Conservation (phyloP, 2,113 vertebrate species). For the Calypte anna region DNA sequence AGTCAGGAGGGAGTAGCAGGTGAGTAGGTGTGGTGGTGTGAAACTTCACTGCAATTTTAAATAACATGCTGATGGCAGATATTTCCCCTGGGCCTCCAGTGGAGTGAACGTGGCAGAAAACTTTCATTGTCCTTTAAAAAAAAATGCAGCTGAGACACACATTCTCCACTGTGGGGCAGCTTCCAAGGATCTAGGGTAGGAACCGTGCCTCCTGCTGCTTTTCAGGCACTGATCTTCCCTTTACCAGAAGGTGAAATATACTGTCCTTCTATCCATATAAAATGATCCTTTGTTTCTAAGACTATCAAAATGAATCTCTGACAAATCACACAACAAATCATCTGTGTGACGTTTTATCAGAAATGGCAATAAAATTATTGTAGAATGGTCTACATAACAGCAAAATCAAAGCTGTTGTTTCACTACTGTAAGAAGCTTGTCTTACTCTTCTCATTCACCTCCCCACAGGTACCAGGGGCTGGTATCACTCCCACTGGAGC, state of each 20-base stretch:
- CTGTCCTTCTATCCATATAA: not conserved
- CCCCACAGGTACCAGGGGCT: fast-evolving
- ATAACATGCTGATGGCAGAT: not conserved
- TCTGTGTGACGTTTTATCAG: not conserved
- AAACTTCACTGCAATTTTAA: not conserved
- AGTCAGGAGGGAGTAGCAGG: not conserved
- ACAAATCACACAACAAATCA: not conserved
- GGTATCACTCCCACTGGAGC: fast-evolving
- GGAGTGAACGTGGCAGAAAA: not conserved
- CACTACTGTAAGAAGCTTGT: not conserved
- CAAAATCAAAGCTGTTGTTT: not conserved
- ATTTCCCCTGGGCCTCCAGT: not conserved
- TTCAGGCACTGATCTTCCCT: not conserved
- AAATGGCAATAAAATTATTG: not conserved
- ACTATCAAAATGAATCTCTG: not conserved
- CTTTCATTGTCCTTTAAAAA: not conserved
- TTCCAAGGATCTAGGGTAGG: not conserved
- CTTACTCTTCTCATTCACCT: not conserved
- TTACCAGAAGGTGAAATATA: not conserved
- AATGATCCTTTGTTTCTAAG: not conserved
- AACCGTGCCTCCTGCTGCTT: not conserved
- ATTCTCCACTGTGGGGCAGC: not conserved
- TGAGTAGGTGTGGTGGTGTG: not conserved
- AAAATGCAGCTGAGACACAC: not conserved
- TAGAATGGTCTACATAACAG: not conserved